Evolutionary conservation across 2,113 vertebrate genomes (phyloP), one percentile per base, ranked within the genome.

Genomic region (Puffinus mauretanicus): DNA sequence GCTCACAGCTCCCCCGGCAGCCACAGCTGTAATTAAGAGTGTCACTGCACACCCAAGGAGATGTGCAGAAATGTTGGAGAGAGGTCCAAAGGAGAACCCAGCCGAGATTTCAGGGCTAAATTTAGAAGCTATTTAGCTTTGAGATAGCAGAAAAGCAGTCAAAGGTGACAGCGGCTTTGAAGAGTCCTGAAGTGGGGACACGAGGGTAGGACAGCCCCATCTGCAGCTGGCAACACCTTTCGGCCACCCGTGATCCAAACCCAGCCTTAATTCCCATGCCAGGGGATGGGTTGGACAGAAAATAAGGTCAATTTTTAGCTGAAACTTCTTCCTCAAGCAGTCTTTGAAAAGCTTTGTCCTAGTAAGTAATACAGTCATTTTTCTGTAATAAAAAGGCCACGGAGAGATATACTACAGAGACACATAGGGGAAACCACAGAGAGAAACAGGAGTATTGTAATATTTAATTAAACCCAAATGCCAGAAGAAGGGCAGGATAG

Each of bases 21-120:
- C 30, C 73, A 82, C 93, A 93, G 88, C 70, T 87, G 94, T 93
- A 95, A 97, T 96, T 96, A 92, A 72, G 60, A 86, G 32, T 87
- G 94, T 82, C 88, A 89, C 88, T 79, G 75, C 38, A 47, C 54
- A 58, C 57, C 73, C 84, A 57, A 94, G 54, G 77, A 95, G 95
- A 91, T 32, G 30, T 3, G 70, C 3, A 82, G 88, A 89, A 93
- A 82, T 47, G 66, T 61, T 54, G 2, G 83, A 88, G 34, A 88
- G 77, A 69, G 54, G 80, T 89, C 91, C 91, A 89, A 40, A 89
- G 86, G 70, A 93, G 77, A 93, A 61, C 32, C 47, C 52, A 89
- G 73, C 3, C 27, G 54, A 44, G 70, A 92, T 73, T 91, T 72
- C 1, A 5, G 49, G 38, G 57, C 49, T 96, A 96, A 95, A 94